These are phyloP conservation scores for Anneissia japonica DNA, from an alignment of 35 echinoderm and acorn worm genomes.

Conservation along the genomic window DNA sequence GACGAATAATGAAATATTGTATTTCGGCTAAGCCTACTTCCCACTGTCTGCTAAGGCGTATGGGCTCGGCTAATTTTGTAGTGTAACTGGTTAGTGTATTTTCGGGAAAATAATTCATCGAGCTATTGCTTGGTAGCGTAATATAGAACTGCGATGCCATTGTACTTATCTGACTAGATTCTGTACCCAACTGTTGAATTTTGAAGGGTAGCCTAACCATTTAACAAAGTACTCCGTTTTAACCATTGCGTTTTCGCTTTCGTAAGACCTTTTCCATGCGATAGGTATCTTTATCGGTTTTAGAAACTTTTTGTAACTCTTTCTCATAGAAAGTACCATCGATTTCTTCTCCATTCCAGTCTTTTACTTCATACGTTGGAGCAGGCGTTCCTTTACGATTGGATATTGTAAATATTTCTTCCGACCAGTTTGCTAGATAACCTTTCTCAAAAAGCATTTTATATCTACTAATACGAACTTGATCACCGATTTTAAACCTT, in stretches of 20 bases:
- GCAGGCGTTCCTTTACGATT: neutral
- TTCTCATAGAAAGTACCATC: slow-evolving; percentile 39
- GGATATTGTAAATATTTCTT: too few species aligned
- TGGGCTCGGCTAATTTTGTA: slow-evolving; percentile 34
- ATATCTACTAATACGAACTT: too few species aligned
- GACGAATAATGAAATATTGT: too few species aligned
- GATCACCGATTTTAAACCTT: too few species aligned
- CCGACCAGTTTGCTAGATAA: too few species aligned
- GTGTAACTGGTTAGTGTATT: slow-evolving; percentile 44
- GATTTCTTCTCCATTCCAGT: slow-evolving; percentile 45
- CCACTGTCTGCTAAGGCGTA: slow-evolving; percentile 3
- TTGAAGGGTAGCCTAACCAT: slow-evolving; percentile 58
- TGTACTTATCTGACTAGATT: slow-evolving; percentile 1
- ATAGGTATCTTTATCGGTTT: slow-evolving; percentile 18
- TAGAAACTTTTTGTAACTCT: slow-evolving; percentile 52
- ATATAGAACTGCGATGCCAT: slow-evolving; percentile 54
- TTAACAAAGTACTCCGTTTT: slow-evolving; percentile 71
- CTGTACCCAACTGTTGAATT: slow-evolving; percentile 71
- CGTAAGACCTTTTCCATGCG: slow-evolving; percentile 61
- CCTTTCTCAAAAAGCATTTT: too few species aligned
- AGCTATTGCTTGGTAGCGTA: slow-evolving; percentile 34
- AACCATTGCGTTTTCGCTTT: slow-evolving; percentile 13
- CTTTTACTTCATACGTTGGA: slow-evolving; percentile 36
- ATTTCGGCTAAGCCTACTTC: slow-evolving; percentile 46
- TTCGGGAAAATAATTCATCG: slow-evolving; percentile 25